These are phyloP conservation scores for Menidia menidia DNA, from an alignment of 2,797 vertebrate genomes.

Conservation along the genomic window DNA sequence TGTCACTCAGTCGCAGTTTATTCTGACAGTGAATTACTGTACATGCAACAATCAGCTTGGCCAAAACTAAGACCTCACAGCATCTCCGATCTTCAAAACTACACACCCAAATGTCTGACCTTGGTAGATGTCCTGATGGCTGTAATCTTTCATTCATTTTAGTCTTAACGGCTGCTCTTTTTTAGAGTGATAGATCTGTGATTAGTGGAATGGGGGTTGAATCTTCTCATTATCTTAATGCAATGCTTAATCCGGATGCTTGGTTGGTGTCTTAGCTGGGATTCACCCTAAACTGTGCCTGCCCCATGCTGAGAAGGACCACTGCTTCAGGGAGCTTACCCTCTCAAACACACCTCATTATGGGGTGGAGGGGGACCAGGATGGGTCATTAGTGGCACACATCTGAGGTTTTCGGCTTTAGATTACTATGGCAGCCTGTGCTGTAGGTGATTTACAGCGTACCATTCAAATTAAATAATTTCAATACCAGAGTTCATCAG, in stretches of 20 bases:
- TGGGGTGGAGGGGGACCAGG: constrained; percentile 45
- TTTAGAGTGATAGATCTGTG: constrained; percentile 65
- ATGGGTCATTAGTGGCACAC: constrained; percentile 65
- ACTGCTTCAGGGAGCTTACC: constrained; percentile 67
- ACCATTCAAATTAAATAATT: constrained; percentile 10
- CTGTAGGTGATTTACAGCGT: constrained; percentile 20
- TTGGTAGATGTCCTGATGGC: constrained; percentile 63
- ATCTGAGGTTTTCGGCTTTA: constrained; percentile 61
- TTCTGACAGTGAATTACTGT: constrained; percentile 17
- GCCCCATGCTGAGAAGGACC: constrained; percentile 68
- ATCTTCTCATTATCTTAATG: constrained; percentile 80
- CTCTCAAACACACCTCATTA: constrained; percentile 72
- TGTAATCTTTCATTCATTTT: constrained; percentile 76
- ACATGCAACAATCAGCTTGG: constrained; percentile 3
- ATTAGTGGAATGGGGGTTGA: constrained; percentile 65
- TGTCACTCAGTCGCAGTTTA: constrained; percentile 36
- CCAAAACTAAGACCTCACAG: constrained; percentile 35
- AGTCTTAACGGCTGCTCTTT: constrained; percentile 63
- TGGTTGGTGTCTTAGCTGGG: constrained; percentile 60
- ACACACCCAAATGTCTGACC: constrained; percentile 60
- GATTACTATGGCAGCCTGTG: constrained; percentile 4
- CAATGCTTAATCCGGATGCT: constrained; percentile 68
- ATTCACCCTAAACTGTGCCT: constrained; percentile 63
- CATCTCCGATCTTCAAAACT: constrained; percentile 50
- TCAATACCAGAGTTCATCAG: constrained; percentile 18